These are phyloP conservation scores for Athalia circularis DNA, from an alignment of 2,888 invertebrate genomes.

Conservation along the genomic window DNA sequence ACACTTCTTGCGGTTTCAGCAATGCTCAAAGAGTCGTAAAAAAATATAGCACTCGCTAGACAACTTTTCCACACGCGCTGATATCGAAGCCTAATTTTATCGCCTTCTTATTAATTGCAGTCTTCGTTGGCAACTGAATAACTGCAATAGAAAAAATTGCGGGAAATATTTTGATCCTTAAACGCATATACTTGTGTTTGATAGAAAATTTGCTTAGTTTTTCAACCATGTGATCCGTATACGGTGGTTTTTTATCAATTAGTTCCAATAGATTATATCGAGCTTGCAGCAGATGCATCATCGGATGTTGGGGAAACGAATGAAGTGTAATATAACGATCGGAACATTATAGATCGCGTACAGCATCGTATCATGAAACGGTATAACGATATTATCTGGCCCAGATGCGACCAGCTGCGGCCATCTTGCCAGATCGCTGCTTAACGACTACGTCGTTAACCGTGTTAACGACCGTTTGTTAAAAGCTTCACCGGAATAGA, in stretches of 20 bases:
- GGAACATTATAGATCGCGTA: conserved; percentile 20
- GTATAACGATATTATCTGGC: conserved; percentile 22
- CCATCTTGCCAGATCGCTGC: conserved; percentile 65
- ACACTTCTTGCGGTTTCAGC: conserved; percentile 44
- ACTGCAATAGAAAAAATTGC: too few relatives aligned
- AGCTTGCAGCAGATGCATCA: too few relatives aligned
- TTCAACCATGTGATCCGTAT: too few relatives aligned
- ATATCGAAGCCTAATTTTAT: not conserved
- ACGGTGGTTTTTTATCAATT: too few relatives aligned
- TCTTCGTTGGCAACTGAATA: too few relatives aligned
- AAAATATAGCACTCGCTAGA: conserved; percentile 9
- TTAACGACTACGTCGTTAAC: conserved; percentile 68
- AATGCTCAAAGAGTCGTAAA: conserved; percentile 35
- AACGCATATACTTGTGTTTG: too few relatives aligned
- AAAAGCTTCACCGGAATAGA: conserved; percentile 67
- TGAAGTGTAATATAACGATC: not conserved
- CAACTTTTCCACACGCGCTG: too few relatives aligned
- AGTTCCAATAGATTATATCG: too few relatives aligned
- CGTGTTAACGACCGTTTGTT: conserved; percentile 68
- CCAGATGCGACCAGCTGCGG: conserved; percentile 65
- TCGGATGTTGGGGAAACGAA: too few relatives aligned
- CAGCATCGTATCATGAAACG: conserved; percentile 16
- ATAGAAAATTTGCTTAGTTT: too few relatives aligned
- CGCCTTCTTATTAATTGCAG: too few relatives aligned
- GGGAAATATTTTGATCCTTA: too few relatives aligned